Evolutionary conservation across 2,797 vertebrate genomes (phyloP).

Genomic region (Salarias fasciatus): DNA sequence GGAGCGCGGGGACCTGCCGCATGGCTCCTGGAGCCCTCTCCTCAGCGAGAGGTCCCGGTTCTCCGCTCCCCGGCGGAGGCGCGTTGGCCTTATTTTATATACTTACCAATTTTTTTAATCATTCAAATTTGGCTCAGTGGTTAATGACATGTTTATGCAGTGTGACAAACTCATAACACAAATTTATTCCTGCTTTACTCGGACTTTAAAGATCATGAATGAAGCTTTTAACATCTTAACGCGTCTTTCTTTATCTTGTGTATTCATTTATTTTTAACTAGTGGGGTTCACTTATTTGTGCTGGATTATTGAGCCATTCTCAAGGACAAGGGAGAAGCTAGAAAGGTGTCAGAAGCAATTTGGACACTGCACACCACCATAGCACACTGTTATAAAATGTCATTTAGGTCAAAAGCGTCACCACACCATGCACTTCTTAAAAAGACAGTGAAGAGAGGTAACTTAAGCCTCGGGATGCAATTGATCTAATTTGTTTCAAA

Average conservation of each 20-base stretch:
- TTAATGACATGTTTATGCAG: too few species aligned
- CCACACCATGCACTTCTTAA: slow-evolving; percentile 78
- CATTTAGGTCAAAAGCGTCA: slow-evolving; percentile 52
- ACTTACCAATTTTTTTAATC: too few species aligned
- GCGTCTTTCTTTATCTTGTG: background rate
- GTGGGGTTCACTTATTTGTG: too few species aligned
- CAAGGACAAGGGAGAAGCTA: slow-evolving; percentile 7
- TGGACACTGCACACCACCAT: slow-evolving; percentile 52
- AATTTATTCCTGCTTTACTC: too few species aligned
- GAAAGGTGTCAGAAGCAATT: slow-evolving; percentile 17
- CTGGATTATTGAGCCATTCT: too few species aligned
- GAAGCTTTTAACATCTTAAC: background rate
- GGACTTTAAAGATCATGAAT: background rate
- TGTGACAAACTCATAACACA: too few species aligned
- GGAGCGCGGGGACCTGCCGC: too few species aligned
- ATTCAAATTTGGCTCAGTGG: too few species aligned
- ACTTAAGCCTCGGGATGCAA: background rate
- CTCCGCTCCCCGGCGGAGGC: too few species aligned
- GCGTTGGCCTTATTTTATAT: too few species aligned
- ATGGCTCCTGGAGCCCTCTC: too few species aligned
- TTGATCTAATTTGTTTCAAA: background rate
- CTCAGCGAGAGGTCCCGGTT: too few species aligned
- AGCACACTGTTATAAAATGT: slow-evolving; percentile 14
- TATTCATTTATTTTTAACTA: background rate
- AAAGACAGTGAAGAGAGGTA: slow-evolving; percentile 62